Percentiles rank a stretch among this genome's conserved stretches.
Evolutionary conservation across 2,113 vertebrate genomes (phyloP).

Genomic region (Nannospalax galili): DNA sequence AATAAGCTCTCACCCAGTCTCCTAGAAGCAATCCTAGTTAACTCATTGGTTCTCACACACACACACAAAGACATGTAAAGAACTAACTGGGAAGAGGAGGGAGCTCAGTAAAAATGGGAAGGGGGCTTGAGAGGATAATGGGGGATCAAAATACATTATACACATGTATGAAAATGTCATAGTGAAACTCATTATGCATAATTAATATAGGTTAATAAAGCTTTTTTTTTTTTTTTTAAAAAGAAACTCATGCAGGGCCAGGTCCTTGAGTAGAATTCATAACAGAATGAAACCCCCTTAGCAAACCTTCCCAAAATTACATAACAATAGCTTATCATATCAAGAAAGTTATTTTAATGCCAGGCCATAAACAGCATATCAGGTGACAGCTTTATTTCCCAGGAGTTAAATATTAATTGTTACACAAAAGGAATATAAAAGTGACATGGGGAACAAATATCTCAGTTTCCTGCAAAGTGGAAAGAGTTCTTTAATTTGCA

Average conservation of each 20-base stretch:
- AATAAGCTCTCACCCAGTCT: not conserved
- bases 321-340: slow-evolving; percentile 81
- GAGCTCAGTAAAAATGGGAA: not conserved
- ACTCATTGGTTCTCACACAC: too few relatives aligned
- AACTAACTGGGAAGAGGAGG: not conserved
- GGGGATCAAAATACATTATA: not conserved
- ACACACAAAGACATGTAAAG: not conserved
- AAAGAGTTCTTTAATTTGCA: slow-evolving; percentile 79
- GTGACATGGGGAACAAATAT: slow-evolving; percentile 85
- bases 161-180: not conserved
- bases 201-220: not conserved
- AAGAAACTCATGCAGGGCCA: slow-evolving; percentile 54
- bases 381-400: slow-evolving; percentile 86
- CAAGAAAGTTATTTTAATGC: slow-evolving; percentile 85
- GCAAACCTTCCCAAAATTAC: slow-evolving; percentile 64
- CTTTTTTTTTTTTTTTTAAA: too few relatives aligned
- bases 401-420: slow-evolving; percentile 87
- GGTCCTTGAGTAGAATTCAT: slow-evolving; percentile 76
- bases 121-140: not conserved
- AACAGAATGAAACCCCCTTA: slow-evolving; percentile 76
- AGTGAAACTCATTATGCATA: not conserved
- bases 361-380: slow-evolving; percentile 81
- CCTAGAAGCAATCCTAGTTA: not conserved
- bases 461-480: slow-evolving; percentile 77
- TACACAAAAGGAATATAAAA: slow-evolving; percentile 85